Evolutionary conservation across 2,113 vertebrate species (phyloP), one percentile per base, ranked within the genome.

Genomic region (Carassius gibelio): DNA sequence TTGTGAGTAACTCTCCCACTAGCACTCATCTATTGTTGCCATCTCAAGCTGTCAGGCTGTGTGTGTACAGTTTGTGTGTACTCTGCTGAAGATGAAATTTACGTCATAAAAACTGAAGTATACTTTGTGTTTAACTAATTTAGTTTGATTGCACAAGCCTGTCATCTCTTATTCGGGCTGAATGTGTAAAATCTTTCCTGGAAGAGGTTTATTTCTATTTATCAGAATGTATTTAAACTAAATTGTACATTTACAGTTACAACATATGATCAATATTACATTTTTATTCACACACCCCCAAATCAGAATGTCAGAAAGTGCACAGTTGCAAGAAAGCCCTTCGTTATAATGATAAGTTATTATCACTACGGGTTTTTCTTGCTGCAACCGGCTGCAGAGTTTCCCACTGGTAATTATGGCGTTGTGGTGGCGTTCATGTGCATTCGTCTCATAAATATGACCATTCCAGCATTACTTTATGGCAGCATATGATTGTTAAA

Each of bases 401-500:
- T 75, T 50, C 71, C 42, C 42, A 15, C 71, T 50, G 42, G 71
- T 50, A 50, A 50, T 75, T 75, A 75, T 75, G 21, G 71, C 11
- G 26, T 75, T 50, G 38, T 75, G 71, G 71, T 74, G n/a, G 21
- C 42, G 5, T 48, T 74, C 42, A 74, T 74, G 5, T 45, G 42
- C 21, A 48, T 48, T 74, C 10, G 10, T 48, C 71, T 74, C 71
- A 74, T 74, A 48, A 48, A 74, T 48, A 74, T n/a, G 21, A 74
- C 48, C n/a, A 48, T 14, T 23, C 71, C 42, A 42, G 38, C 42
- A 23, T 74, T 36, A 71, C 36, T 21, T 42, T 21, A 71, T 30
- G 81, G 50, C 64, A n/a, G 62, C 74, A 81, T 87, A 11, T 74
- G 55, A 72, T 23, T 72, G 72, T 75, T 75, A 75, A 50, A 74